phyloP scores from a whole-genome alignment of 2,888 invertebrate genomes.

The Agrilus mali region DNA sequence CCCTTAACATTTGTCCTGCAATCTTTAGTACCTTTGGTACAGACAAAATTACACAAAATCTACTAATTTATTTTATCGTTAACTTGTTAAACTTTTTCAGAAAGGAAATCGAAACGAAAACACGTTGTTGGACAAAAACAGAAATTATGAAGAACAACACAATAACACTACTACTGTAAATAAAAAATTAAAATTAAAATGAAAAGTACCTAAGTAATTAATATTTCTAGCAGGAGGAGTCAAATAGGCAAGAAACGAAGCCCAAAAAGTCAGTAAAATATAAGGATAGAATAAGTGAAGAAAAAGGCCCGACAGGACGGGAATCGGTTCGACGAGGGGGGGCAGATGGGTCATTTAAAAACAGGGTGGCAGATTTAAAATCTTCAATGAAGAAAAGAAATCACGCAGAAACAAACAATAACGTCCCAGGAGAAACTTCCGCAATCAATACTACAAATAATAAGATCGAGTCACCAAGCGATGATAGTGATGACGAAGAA shows the following conservation, averaged over 20 bases:
- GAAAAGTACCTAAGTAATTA: too few species aligned
- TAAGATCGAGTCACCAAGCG: slow-evolving; percentile 28
- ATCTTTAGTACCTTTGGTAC: slow-evolving; percentile 62
- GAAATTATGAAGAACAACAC: too few species aligned
- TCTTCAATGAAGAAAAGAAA: background rate
- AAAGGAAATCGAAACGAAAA: too few species aligned
- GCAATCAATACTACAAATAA: background rate
- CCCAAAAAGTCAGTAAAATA: too few species aligned
- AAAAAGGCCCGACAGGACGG: background rate
- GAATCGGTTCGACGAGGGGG: background rate
- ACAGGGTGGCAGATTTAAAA: background rate
- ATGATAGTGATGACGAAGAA: slow-evolving; percentile 53
- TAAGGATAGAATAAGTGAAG: too few species aligned
- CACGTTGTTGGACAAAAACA: too few species aligned
- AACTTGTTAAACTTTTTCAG: too few species aligned
- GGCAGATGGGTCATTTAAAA: background rate
- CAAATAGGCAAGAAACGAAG: too few species aligned
- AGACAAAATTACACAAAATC: slow-evolving; percentile 20
- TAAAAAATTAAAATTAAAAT: too few species aligned
- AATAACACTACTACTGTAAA: too few species aligned
- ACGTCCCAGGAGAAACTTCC: too few species aligned
- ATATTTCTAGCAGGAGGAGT: too few species aligned
- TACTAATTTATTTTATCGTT: background rate
- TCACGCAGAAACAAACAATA: slow-evolving; percentile 5
- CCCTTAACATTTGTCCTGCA: slow-evolving; percentile 86